Evolutionary conservation across 2,113 vertebrate species (phyloP).

Genomic region (Scomber japonicus): DNA sequence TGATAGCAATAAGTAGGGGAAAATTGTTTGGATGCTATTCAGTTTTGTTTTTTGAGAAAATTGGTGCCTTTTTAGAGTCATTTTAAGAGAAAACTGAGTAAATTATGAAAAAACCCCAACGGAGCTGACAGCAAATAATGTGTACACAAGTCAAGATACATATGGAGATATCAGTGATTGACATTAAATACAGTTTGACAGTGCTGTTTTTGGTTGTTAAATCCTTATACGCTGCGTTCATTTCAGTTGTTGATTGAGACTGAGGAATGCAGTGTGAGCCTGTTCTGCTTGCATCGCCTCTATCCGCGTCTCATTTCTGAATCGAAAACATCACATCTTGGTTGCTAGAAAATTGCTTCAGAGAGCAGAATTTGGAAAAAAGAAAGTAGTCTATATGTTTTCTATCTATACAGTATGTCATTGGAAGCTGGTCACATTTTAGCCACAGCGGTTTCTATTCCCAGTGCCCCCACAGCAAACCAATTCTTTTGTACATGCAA

Average conservation of each 20-base stretch:
- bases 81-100: neutral
- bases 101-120: neutral
- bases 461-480: conserved; percentile 36
- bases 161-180: neutral
- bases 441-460: conserved; percentile 32
- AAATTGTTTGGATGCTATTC: neutral
- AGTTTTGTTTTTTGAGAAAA: neutral
- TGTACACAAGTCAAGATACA: neutral
- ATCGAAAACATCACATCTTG: conserved; percentile 40
- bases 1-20: conserved; percentile 1
- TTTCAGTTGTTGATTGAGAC: conserved; percentile 15
- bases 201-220: neutral
- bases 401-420: conserved; percentile 40
- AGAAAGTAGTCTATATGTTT: conserved; percentile 27
- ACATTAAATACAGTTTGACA: neutral
- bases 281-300: conserved; percentile 33
- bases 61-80: neutral
- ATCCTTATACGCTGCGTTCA: neutral
- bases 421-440: conserved; percentile 40
- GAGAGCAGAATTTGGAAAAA: conserved; percentile 53
- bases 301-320: conserved; percentile 42
- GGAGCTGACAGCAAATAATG: neutral
- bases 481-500: conserved; percentile 44
- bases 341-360: conserved; percentile 52
- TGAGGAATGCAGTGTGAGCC: conserved; percentile 30